Conservation (phyloP, 2,888 invertebrate species). For the Drosophila mercatorum region DNA sequence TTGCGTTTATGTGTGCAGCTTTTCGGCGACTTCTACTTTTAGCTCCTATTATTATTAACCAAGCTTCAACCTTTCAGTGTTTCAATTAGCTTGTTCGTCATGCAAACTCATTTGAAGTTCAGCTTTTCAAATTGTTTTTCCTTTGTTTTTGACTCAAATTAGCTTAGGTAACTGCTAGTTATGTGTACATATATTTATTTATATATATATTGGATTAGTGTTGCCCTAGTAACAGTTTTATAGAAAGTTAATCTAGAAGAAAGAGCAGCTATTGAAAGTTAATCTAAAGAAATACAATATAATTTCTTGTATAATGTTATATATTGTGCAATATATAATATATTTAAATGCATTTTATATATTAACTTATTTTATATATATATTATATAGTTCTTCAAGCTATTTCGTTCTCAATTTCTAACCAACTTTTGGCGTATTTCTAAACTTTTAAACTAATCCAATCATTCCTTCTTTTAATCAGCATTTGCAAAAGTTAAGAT, state of each 20-base stretch:
- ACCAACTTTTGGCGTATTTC: background rate
- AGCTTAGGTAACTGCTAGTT: background rate
- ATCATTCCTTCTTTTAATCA: background rate
- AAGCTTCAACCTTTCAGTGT: background rate
- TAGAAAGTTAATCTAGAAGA: background rate
- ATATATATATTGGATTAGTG: background rate
- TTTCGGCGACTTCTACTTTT: background rate
- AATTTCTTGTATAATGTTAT: too few relatives aligned
- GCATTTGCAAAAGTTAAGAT: background rate
- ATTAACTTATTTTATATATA: too few relatives aligned
- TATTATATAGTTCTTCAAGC: background rate
- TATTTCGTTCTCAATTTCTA: background rate
- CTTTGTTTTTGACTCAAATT: background rate
- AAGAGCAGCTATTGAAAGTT: too few relatives aligned
- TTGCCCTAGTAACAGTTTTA: background rate
- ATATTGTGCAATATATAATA: too few relatives aligned
- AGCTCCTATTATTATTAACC: constrained; percentile 8
- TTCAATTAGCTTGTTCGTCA: constrained; percentile 20
- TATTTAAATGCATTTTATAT: too few relatives aligned
- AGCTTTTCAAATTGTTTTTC: constrained; percentile 9
- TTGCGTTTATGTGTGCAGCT: background rate
- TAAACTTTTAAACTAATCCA: background rate
- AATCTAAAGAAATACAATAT: too few relatives aligned
- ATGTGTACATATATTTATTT: background rate
- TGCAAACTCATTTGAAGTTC: constrained; percentile 25